Evolutionary conservation across 2,888 invertebrate genomes (phyloP).

Genomic region (Drosophila lacicola): DNA sequence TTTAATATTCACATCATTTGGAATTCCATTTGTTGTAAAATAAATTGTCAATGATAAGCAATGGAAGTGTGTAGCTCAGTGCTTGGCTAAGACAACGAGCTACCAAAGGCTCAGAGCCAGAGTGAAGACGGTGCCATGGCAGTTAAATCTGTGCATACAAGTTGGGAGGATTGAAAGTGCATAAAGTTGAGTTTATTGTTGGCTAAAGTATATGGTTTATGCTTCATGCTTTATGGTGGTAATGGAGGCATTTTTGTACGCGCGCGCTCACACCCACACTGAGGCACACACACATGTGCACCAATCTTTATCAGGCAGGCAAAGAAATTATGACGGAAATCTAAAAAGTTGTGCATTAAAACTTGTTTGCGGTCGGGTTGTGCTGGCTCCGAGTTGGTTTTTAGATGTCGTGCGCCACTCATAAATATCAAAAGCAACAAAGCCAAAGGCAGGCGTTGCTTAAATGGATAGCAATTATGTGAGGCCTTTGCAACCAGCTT

Average conservation of each 20-base stretch:
- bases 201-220: constrained; percentile 80
- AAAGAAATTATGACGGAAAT: constrained; percentile 80
- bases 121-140: constrained; percentile 42
- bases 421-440: constrained; percentile 70
- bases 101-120: constrained; percentile 20
- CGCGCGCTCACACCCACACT: constrained; percentile 7
- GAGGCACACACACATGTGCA: constrained; percentile 36
- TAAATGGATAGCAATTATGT: constrained; percentile 72
- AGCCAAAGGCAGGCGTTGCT: constrained; percentile 40
- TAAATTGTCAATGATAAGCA: neutral
- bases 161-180: constrained; percentile 82
- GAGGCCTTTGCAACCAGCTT: constrained; percentile 18
- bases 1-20: no score
- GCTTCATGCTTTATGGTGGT: constrained; percentile 70
- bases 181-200: constrained; percentile 82
- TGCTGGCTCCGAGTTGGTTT: constrained; percentile 37
- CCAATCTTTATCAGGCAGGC: constrained; percentile 72
- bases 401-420: constrained; percentile 44
- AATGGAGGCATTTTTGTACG: constrained; percentile 56
- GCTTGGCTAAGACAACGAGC: constrained; percentile 49
- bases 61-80: constrained; percentile 7
- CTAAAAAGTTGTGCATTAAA: constrained; percentile 79
- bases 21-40: no score
- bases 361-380: constrained; percentile 72
- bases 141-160: constrained; percentile 82